These are phyloP conservation scores for Notospermus geniculatus DNA, from an alignment of 1,140 invertebrate species.

Conservation along the genomic window DNA sequence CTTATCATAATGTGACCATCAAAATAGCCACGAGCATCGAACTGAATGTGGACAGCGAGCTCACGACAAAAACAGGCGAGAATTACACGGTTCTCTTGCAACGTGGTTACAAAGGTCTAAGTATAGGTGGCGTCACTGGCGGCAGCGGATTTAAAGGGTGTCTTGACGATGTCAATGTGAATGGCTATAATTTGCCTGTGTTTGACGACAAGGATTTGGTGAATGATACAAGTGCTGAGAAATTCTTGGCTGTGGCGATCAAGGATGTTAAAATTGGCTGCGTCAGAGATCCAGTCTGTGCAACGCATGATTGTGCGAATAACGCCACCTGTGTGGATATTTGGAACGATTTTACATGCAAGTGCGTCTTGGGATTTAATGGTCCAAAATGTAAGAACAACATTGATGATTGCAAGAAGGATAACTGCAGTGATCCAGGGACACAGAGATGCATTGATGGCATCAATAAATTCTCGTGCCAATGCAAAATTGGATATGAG, in stretches of 20 bases:
- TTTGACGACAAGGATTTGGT: constrained; percentile 62
- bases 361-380: constrained; percentile 71
- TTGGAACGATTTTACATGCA: constrained; percentile 48
- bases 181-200: constrained; percentile 81
- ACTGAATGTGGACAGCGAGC: background rate
- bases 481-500: constrained; percentile 83
- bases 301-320: constrained; percentile 60
- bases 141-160: constrained; percentile 72
- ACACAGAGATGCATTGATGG: constrained; percentile 74
- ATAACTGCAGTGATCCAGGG: constrained; percentile 69
- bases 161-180: constrained; percentile 83
- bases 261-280: constrained; percentile 17
- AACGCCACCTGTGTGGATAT: constrained; percentile 48
- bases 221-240: constrained; percentile 39
- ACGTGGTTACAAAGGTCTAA: background rate
- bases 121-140: background rate
- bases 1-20: background rate
- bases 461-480: constrained; percentile 86
- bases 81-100: background rate
- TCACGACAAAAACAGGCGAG: background rate
- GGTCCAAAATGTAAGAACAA: constrained; percentile 84
- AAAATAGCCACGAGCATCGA: background rate
- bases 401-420: constrained; percentile 74
- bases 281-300: constrained; percentile 20
- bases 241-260: constrained; percentile 30